These are phyloP conservation scores for Bagarius yarrelli DNA, from an alignment of 2,113 vertebrate genomes.

Conservation along the genomic window DNA sequence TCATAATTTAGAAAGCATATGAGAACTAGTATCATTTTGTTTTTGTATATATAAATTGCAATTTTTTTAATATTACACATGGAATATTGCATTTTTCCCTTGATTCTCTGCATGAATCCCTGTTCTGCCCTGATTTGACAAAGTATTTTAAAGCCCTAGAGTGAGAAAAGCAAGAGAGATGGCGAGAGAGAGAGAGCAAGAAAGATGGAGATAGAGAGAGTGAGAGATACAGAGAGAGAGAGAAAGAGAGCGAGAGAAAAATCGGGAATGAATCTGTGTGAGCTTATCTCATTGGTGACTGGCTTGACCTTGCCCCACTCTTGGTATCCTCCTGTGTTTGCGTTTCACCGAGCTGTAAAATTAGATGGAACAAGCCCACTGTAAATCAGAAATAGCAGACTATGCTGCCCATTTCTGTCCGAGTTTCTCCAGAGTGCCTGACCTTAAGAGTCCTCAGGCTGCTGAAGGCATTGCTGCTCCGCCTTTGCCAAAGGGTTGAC, in stretches of 20 bases:
- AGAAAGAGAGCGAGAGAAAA: constrained; percentile 15
- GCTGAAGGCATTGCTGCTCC: constrained; percentile 17
- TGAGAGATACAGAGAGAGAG: constrained; percentile 7
- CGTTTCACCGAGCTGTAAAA: constrained; percentile 70
- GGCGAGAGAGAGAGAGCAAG: background rate
- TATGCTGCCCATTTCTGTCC: constrained; percentile 33
- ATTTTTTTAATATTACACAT: background rate
- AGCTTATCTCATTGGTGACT: constrained; percentile 58
- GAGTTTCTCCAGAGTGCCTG: constrained; percentile 27
- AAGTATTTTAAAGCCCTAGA: constrained; percentile 35
- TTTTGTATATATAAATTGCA: constrained; percentile 4
- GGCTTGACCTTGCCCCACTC: constrained; percentile 68
- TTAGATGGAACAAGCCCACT: constrained; percentile 66
- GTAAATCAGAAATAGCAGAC: constrained; percentile 69
- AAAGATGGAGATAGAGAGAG: constrained; percentile 29
- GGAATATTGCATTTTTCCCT: background rate
- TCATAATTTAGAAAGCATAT: background rate
- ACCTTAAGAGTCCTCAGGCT: constrained; percentile 45
- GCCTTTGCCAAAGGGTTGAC: constrained; percentile 22
- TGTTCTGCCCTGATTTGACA: constrained; percentile 20
- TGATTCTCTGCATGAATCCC: constrained; percentile 8
- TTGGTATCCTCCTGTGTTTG: constrained; percentile 61
- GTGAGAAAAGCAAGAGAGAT: constrained; percentile 18
- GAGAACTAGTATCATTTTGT: background rate
- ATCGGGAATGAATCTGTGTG: constrained; percentile 25